A percentile compares a stretch with the other conserved stretches of the same genome.
Evolutionary conservation across 1,140 invertebrate genomes (phyloP).

Genomic region (Rhysida immarginata): DNA sequence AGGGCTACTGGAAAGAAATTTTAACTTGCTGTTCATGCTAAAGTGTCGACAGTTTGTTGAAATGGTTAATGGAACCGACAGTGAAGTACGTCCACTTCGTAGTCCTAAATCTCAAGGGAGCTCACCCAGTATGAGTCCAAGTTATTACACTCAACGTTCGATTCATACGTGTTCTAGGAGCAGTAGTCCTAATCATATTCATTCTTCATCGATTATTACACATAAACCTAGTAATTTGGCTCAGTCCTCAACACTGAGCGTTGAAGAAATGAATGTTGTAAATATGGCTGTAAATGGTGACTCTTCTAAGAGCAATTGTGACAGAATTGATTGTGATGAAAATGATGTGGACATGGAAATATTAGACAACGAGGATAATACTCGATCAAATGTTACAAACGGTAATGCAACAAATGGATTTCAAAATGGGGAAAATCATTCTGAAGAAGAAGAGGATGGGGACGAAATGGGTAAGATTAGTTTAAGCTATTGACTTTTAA

Average conservation of each 20-base stretch:
- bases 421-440: slow-evolving; percentile 12
- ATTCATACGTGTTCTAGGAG: slow-evolving; percentile 17
- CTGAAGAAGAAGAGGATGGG: slow-evolving; percentile 10
- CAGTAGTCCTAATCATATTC: slow-evolving; percentile 25
- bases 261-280: slow-evolving; percentile 38
- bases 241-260: slow-evolving; percentile 13
- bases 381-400: slow-evolving; percentile 15
- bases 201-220: slow-evolving; percentile 23
- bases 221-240: slow-evolving; percentile 50
- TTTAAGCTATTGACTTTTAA: no score
- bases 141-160: slow-evolving; percentile 12
- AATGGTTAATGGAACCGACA: slow-evolving; percentile 40
- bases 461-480: slow-evolving; percentile 29
- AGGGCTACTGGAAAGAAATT: slow-evolving; percentile 71
- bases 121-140: slow-evolving; percentile 20
- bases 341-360: slow-evolving; percentile 43
- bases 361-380: slow-evolving; percentile 21
- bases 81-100: slow-evolving; percentile 21
- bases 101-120: slow-evolving; percentile 18
- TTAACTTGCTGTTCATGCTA: slow-evolving; percentile 80
- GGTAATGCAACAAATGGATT: slow-evolving; percentile 14
- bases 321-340: slow-evolving; percentile 21
- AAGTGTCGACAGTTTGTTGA: slow-evolving; percentile 97
- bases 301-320: slow-evolving; percentile 19
- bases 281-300: slow-evolving; percentile 37